Evolutionary conservation across 2,797 vertebrate genomes (phyloP).

Genomic region (Anguilla megastoma): DNA sequence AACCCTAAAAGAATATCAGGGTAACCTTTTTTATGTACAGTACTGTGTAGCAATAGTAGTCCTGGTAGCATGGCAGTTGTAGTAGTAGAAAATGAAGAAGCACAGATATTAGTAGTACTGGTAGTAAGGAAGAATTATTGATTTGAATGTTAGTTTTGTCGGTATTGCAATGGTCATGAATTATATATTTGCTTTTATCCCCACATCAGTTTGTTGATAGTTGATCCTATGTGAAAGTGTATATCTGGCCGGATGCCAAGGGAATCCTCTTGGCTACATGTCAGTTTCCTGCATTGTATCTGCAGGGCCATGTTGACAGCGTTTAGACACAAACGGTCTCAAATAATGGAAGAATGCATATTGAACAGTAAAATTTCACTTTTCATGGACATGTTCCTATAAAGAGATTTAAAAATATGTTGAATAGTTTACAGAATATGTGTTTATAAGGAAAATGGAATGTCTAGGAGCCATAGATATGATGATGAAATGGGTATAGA

Average conservation of each 20-base stretch:
- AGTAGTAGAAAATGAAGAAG: neutral
- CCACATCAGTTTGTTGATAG: neutral
- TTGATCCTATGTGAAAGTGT: neutral
- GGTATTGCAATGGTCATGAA: neutral
- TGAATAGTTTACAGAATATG: neutral
- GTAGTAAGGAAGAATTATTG: neutral
- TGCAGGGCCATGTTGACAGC: neutral
- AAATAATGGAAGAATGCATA: neutral
- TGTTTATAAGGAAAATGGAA: neutral
- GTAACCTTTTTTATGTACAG: neutral
- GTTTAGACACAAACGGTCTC: neutral
- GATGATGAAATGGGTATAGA: neutral
- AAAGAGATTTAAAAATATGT: neutral
- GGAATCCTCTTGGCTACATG: neutral
- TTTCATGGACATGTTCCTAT: neutral
- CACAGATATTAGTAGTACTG: neutral
- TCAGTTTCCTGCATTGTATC: neutral
- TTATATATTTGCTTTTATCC: constrained; percentile 3
- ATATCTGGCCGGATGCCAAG: constrained; percentile 5
- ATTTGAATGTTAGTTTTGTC: neutral
- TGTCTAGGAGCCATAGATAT: neutral
- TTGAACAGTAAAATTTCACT: neutral
- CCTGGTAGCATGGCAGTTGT: neutral
- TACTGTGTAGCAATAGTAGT: neutral
- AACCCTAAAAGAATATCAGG: neutral